Evolutionary conservation across 2,797 vertebrate species (phyloP).

Genomic region (Falco rusticolus): DNA sequence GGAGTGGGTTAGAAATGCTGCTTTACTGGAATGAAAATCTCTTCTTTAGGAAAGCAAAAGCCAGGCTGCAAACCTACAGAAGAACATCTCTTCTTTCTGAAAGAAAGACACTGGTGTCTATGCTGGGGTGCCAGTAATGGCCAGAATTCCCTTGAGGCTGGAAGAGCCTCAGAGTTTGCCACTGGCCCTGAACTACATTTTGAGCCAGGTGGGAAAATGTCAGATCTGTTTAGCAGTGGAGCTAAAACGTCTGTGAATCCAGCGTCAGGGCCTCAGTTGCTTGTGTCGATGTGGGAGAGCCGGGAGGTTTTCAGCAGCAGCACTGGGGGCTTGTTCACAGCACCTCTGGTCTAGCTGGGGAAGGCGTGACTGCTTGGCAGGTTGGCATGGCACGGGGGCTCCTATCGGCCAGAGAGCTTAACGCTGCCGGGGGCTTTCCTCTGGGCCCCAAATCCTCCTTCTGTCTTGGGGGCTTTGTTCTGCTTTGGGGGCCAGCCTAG

Average conservation of each 20-base stretch:
- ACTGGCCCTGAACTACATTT: not conserved
- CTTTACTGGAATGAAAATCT: not conserved
- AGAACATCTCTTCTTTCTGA: not conserved
- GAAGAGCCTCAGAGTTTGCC: not conserved
- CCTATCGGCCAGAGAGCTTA: not conserved
- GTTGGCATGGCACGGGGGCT: not conserved
- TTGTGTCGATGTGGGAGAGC: fast-evolving
- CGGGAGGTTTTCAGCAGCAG: not conserved
- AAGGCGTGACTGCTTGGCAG: fast-evolving
- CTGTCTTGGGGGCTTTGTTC: not conserved
- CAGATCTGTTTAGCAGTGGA: not conserved
- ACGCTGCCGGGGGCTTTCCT: not conserved
- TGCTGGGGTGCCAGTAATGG: not conserved
- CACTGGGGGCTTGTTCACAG: not conserved
- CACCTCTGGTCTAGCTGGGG: not conserved
- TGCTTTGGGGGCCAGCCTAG: not conserved
- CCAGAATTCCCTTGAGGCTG: not conserved
- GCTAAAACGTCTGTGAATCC: not conserved
- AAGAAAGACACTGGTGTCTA: not conserved
- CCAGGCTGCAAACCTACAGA: not conserved
- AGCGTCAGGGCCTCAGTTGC: not conserved
- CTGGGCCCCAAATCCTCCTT: not conserved
- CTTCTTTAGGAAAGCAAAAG: not conserved
- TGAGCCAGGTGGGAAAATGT: not conserved
- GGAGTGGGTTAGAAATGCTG: not conserved